Evolutionary conservation across 2,113 vertebrate genomes (phyloP).

Genomic region (Propithecus coquereli): DNA sequence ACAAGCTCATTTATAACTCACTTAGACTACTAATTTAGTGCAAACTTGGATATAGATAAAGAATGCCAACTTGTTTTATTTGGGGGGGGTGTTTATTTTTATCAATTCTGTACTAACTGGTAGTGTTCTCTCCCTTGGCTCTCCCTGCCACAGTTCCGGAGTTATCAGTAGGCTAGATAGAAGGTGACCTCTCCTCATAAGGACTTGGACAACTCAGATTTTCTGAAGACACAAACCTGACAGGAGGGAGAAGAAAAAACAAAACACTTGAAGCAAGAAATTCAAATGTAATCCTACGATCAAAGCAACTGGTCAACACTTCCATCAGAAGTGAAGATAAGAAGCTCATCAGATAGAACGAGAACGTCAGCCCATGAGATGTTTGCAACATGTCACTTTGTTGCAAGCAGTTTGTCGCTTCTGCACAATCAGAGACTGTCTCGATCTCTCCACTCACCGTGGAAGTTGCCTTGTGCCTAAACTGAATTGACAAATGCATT

Average conservation of each 20-base stretch:
- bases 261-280: constrained; percentile 94
- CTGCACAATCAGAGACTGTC: constrained; percentile 99
- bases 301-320: constrained; percentile 88
- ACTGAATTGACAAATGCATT: constrained; percentile 99
- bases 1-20: neutral
- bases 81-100: neutral
- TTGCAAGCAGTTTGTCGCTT: constrained; percentile 92
- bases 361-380: constrained; percentile 85
- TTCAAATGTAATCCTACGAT: constrained; percentile 89
- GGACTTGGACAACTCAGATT: constrained; percentile 92
- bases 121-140: constrained; percentile 46
- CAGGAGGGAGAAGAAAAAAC: constrained; percentile 84
- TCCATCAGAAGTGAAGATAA: constrained; percentile 86
- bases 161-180: constrained; percentile 89
- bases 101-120: constrained; percentile 10
- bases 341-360: constrained; percentile 81
- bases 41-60: neutral
- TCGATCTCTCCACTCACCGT: constrained; percentile 90
- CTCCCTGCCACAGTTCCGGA: constrained; percentile 83
- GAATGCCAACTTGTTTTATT: neutral
- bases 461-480: constrained; percentile 99
- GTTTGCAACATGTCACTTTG: constrained; percentile 88
- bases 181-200: constrained; percentile 93
- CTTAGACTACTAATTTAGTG: neutral
- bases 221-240: constrained; percentile 91